These are phyloP conservation scores for Parthenolecanium corni DNA, from an alignment of 2,888 invertebrate species.

Conservation along the genomic window DNA sequence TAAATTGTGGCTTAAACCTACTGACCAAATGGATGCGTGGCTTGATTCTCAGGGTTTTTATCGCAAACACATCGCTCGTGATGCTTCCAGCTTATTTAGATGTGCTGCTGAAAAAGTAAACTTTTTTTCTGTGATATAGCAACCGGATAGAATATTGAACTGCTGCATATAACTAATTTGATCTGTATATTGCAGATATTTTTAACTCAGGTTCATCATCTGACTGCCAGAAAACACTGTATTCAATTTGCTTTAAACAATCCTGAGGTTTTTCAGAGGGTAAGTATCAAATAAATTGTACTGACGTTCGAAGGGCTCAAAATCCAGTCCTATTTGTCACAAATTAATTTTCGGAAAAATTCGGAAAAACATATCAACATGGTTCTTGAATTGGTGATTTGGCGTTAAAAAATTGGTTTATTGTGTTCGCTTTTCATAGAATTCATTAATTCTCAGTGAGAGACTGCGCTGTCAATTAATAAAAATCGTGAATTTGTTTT, in stretches of 20 bases:
- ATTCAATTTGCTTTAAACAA: slow-evolving; percentile 50
- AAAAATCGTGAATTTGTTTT: too few relatives aligned
- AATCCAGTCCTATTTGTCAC: too few relatives aligned
- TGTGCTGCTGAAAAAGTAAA: slow-evolving; percentile 75
- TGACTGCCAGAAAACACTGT: slow-evolving; percentile 59
- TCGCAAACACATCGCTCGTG: slow-evolving; percentile 76
- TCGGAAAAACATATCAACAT: too few relatives aligned
- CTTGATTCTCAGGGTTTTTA: slow-evolving; percentile 67
- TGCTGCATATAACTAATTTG: too few relatives aligned
- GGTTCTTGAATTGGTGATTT: neutral
- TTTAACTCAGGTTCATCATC: slow-evolving; percentile 57
- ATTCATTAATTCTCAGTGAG: too few relatives aligned
- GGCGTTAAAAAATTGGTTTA: neutral
- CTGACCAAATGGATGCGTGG: slow-evolving; percentile 54
- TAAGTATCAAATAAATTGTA: slow-evolving; percentile 16
- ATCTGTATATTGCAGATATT: slow-evolving; percentile 46
- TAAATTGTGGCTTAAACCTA: slow-evolving; percentile 25
- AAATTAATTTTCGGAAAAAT: too few relatives aligned
- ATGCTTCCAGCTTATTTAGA: slow-evolving; percentile 78
- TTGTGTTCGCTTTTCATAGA: too few relatives aligned
- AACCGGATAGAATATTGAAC: too few relatives aligned
- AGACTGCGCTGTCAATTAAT: too few relatives aligned
- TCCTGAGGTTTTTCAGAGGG: slow-evolving; percentile 31
- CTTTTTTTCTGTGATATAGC: too few relatives aligned
- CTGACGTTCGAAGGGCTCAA: too few relatives aligned